These are phyloP conservation scores for Chrysina gloriosa DNA, from an alignment of 2,888 invertebrate genomes.

Conservation along the genomic window DNA sequence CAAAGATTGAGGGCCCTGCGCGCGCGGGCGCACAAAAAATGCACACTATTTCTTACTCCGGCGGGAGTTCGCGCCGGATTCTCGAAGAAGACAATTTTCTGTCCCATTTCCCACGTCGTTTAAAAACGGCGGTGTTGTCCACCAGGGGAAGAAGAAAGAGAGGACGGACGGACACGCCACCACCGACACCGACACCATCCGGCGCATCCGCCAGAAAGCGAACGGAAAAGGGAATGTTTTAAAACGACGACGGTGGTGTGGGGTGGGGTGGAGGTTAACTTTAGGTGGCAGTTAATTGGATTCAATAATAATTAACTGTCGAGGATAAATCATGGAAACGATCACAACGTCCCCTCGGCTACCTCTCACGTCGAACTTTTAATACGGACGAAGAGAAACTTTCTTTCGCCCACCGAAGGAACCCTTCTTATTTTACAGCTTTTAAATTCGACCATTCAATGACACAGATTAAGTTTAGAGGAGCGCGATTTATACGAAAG, in stretches of 20 bases:
- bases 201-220: slow-evolving; percentile 11
- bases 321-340: slow-evolving; percentile 62
- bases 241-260: slow-evolving; percentile 16
- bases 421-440: neutral
- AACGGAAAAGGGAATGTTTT: slow-evolving; percentile 11
- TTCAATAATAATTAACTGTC: slow-evolving; percentile 64
- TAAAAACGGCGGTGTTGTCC: slow-evolving; percentile 50
- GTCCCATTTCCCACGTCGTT: slow-evolving; percentile 66
- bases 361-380: neutral
- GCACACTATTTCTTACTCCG: slow-evolving; percentile 59
- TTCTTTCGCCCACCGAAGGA: neutral
- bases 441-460: neutral
- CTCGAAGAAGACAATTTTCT: slow-evolving; percentile 66
- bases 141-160: slow-evolving; percentile 4
- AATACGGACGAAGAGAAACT: slow-evolving; percentile 20
- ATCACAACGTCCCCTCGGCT: slow-evolving; percentile 48
- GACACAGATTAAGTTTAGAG: neutral
- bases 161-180: neutral
- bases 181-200: slow-evolving; percentile 2
- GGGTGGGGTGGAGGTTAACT: slow-evolving; percentile 54
- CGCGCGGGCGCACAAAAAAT: slow-evolving; percentile 62
- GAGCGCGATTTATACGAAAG: neutral
- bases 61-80: slow-evolving; percentile 28
- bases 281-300: slow-evolving; percentile 63
- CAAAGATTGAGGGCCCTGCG: slow-evolving; percentile 62